phyloP scores from a whole-genome alignment of 2,797 vertebrate species.

The Chelonia mydas region DNA sequence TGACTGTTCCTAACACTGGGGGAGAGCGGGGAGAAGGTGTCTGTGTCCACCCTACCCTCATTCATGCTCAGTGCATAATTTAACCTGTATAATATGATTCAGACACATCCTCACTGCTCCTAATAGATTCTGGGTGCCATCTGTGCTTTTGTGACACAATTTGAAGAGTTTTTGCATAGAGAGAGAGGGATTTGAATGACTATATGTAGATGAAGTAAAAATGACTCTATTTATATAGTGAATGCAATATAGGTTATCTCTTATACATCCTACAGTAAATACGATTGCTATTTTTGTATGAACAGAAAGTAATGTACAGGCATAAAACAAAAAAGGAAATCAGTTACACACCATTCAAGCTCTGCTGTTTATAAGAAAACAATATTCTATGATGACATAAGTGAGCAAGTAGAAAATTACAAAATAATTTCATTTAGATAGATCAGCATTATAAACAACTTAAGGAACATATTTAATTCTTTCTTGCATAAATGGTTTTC shows the following conservation, averaged over 20 bases:
- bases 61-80: background rate
- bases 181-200: background rate
- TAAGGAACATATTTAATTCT: background rate
- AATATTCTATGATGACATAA: background rate
- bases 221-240: background rate
- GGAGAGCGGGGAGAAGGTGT: background rate
- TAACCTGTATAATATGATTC: background rate
- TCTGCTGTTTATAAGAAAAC: background rate
- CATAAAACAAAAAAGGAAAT: background rate
- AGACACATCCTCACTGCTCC: background rate
- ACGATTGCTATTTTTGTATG: background rate
- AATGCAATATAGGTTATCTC: background rate
- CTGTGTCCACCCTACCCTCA: background rate
- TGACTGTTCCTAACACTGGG: too few relatives aligned
- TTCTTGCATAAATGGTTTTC: background rate
- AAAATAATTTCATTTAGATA: background rate
- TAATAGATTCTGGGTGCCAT: background rate
- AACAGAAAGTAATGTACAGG: background rate
- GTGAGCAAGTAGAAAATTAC: background rate
- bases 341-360: background rate
- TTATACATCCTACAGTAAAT: background rate
- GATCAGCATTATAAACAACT: background rate
- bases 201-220: background rate
- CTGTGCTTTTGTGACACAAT: background rate
- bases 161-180: background rate